Evolutionary conservation across 2,888 invertebrate species (phyloP), one percentile per base, ranked within the genome.

Genomic region (Tortricodes alternella): DNA sequence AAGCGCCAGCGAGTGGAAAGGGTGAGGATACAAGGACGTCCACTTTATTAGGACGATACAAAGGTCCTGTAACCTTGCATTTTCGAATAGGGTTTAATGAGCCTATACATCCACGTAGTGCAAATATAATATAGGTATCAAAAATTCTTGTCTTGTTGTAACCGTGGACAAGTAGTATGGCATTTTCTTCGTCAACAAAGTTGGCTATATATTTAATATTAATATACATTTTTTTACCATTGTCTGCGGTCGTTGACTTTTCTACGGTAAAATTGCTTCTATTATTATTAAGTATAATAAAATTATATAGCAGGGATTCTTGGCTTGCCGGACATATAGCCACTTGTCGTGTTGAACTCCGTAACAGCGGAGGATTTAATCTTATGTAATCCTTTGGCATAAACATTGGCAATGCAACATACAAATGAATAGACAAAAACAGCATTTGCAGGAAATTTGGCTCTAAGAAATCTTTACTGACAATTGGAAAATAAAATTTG

Each of bases 371-470:
- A 9, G 92, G 90, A 53, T 80, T 77, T 49, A 93, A 90, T 27
- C 73, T 62, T 7, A 92, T 71, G 0, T 68, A 72, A 58, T 90
- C 87, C 69, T 76, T 86, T 1, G 90, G 84, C 44, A 76, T 83
- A 53, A 87, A 92, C 73, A 89, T 88, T 2, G 93, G 93, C 27
- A 94, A 71, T 4, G 85, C 80, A 4, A 91, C 83, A 65, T 92
- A 93, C 16, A 94, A 77, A 73, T 92, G 91, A 23, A 85, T 76
- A 0, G 92, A 85, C 39, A 93, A 73, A 80, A 94, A 92, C 11
- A 93, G 57, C 91, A 93, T 92, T 62, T 92, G 91, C 34, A 94
- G 73, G 59, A 83, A 82, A 73, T 92, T 92, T 0, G 93, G 92
- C 16, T 85, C 49, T 1, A 91, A 71, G 53, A 94, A 91, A 58